Conservation (phyloP, 2,797 vertebrate species). For the Streptopelia turtur region DNA sequence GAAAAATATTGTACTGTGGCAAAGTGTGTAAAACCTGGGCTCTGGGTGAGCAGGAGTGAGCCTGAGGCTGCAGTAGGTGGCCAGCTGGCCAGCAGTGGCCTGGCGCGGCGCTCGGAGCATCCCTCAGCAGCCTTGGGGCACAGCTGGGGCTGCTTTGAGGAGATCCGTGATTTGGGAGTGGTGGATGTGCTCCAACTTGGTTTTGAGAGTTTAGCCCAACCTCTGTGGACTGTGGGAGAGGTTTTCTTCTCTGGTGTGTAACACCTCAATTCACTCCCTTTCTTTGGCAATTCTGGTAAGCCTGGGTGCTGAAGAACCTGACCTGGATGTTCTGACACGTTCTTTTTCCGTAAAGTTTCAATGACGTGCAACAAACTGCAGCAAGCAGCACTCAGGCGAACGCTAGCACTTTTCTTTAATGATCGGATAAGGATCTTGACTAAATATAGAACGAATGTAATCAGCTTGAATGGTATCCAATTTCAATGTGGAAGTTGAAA, state of each 20-base stretch:
- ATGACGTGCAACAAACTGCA: not conserved
- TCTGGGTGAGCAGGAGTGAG: not conserved
- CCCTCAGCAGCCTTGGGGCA: no score
- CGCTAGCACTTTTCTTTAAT: not conserved
- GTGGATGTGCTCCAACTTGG: not conserved
- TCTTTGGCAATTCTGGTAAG: not conserved
- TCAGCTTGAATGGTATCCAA: not conserved
- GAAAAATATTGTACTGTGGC: not conserved
- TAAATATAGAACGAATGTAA: not conserved
- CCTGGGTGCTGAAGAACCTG: not conserved
- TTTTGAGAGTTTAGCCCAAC: not conserved
- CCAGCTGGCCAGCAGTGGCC: no score
- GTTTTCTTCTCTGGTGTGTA: not conserved
- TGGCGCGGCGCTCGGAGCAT: no score
- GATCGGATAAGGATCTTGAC: not conserved
- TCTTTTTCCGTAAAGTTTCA: not conserved
- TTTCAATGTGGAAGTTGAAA: not conserved
- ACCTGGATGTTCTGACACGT: not conserved
- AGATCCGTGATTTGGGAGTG: not conserved
- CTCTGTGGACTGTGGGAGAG: not conserved
- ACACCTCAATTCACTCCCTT: not conserved
- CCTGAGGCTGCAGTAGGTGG: not conserved
- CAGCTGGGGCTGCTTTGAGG: not conserved
- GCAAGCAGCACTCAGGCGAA: not conserved
- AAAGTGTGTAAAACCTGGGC: not conserved